Evolutionary conservation across 2,797 vertebrate genomes (phyloP).

Genomic region (Poecilia wingei): DNA sequence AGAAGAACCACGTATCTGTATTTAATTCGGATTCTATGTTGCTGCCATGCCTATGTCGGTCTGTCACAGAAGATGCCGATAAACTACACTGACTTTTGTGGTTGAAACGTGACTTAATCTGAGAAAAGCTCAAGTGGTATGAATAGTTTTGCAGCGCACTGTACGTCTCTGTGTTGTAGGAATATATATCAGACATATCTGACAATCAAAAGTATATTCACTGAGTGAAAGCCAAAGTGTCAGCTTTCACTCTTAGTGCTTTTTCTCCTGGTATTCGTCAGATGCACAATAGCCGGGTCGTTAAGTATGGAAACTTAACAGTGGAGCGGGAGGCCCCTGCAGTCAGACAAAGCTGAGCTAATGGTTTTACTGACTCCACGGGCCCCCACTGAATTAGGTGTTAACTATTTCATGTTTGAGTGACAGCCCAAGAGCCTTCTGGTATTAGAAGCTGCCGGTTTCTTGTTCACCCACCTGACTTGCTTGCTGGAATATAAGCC

Average conservation of each 20-base stretch:
- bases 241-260: slow-evolving; percentile 11
- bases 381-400: slow-evolving; percentile 45
- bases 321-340: slow-evolving; percentile 15
- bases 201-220: slow-evolving; percentile 1
- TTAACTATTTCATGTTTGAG: slow-evolving; percentile 57
- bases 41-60: neutral
- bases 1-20: neutral
- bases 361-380: slow-evolving; percentile 32
- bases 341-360: slow-evolving; percentile 38
- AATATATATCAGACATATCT: neutral
- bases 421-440: slow-evolving; percentile 41
- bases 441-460: slow-evolving; percentile 19
- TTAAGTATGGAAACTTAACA: slow-evolving; percentile 9
- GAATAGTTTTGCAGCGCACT: neutral
- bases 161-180: neutral
- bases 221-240: slow-evolving; percentile 3
- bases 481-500: slow-evolving; percentile 17
- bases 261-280: neutral
- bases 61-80: neutral
- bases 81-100: neutral
- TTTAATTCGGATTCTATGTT: neutral
- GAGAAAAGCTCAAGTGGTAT: neutral
- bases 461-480: slow-evolving; percentile 39
- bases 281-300: slow-evolving; percentile 18
- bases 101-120: neutral